These are phyloP conservation scores for Plecturocebus donacophilus DNA, from an alignment of 2,113 vertebrate species.

Conservation along the genomic window DNA sequence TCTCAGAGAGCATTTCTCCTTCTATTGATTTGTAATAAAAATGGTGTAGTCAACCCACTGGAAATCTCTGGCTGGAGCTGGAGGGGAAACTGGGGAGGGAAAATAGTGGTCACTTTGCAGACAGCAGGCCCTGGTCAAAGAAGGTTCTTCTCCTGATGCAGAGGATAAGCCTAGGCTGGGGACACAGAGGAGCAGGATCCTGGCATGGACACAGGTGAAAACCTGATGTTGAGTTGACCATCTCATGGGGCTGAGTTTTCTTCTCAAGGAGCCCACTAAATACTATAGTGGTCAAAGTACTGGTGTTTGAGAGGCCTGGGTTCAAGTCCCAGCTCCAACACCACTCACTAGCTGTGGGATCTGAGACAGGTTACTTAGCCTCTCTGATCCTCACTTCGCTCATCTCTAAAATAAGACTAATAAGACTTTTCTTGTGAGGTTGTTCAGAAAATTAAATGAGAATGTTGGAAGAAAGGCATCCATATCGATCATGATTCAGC, in stretches of 20 bases:
- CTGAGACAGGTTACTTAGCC: not conserved
- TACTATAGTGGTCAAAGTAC: not conserved
- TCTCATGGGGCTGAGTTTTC: not conserved
- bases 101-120: not conserved
- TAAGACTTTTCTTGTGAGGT: not conserved
- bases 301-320: not conserved
- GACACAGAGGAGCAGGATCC: fast-evolving
- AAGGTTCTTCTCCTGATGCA: not conserved
- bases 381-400: not conserved
- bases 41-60: not conserved
- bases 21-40: constrained; percentile 51
- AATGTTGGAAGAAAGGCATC: not conserved
- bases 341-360: not conserved
- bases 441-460: not conserved
- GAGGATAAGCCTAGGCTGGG: fast-evolving
- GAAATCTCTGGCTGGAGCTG: not conserved
- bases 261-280: not conserved
- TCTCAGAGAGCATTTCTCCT: constrained; percentile 67
- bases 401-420: not conserved
- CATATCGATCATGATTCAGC: not conserved
- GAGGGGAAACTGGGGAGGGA: not conserved
- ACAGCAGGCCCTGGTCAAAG: not conserved
- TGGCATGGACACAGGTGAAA: not conserved
- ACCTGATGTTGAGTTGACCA: not conserved
- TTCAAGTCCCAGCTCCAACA: not conserved